Evolutionary conservation across 64 coral and sea anemone species (phyloP), one percentile per base, ranked within the genome.

Genomic region (Montipora efflorescens): DNA sequence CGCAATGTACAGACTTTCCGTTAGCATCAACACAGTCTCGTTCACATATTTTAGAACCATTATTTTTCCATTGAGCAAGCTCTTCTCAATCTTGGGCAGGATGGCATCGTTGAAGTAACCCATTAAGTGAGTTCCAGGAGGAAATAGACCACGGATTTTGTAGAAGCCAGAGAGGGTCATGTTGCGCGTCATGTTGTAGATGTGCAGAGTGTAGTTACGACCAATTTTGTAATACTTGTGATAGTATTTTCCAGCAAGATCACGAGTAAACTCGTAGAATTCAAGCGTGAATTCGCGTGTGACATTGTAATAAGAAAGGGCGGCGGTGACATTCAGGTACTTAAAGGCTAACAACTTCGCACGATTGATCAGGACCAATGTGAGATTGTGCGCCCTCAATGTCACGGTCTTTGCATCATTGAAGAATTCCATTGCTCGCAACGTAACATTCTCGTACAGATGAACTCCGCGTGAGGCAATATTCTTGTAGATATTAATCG

Each of bases 361-460:
- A 5, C 59, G 78, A 73, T 92, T 92, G 11, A 91, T 84, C 89
- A 97, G 81, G 51, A 73, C 11, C 52, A 87, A 47, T 4, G 96
- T 83, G 5, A 87, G 46, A 90, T 95, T 95, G 68, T 92, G 88
- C 48, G 90, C 77, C 69, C 70, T 92, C 22, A 95, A 11, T 8
- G 82, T 84, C 19, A 72, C 67, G 59, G 48, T 78, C 64, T 88
- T 88, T 3, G 83, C 79, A 12, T 79, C 50, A 78, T 92, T 95
- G 84, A 89, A 95, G 68, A 92, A 75, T 48, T 92, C 88, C 23
- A 92, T 15, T 6, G 82, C 89, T 51, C 66, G 90, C 25, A 94
- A 45, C 52, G 87, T 91, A 58, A 91, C 90, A 78, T 96, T 96
- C 82, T 88, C 87, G 82, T 96, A 96, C 20, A 96, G 77, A 3